Evolutionary conservation across 2,888 invertebrate genomes (phyloP).

Genomic region (Oxyscelio sp.): DNA sequence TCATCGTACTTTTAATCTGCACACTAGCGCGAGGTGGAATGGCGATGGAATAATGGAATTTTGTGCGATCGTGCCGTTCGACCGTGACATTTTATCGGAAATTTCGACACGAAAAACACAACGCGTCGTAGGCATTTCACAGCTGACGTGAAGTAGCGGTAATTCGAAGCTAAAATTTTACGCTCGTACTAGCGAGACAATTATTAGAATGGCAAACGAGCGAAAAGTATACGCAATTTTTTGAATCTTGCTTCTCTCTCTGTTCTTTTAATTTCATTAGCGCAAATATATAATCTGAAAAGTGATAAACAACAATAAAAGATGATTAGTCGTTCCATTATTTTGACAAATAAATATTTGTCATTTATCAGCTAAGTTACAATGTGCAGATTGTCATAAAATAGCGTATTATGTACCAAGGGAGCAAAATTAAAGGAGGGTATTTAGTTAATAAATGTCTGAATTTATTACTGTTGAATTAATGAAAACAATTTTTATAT

Average conservation of each 20-base stretch:
- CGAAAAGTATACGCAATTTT: conserved; percentile 30
- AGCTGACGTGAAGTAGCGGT: conserved; percentile 60
- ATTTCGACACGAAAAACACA: conserved; percentile 66
- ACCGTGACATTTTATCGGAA: conserved; percentile 67
- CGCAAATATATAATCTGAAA: conserved; percentile 13
- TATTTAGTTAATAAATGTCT: no score
- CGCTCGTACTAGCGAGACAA: conserved; percentile 52
- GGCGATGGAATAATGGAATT: conserved; percentile 63
- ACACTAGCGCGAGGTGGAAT: conserved; percentile 18
- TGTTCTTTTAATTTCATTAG: conserved; percentile 3
- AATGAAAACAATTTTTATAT: no score
- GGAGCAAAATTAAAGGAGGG: no score
- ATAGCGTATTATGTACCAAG: no score
- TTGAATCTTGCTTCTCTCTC: conserved; percentile 5
- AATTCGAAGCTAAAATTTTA: conserved; percentile 57
- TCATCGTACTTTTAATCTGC: conserved; percentile 71
- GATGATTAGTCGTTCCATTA: no score
- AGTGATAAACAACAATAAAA: no score
- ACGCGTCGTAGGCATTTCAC: conserved; percentile 63
- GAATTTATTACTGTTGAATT: no score
- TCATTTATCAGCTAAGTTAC: no score
- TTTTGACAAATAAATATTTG: no score
- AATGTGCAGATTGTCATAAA: no score
- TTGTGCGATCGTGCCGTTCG: conserved; percentile 48
- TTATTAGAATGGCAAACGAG: conserved; percentile 56